phyloP scores from a whole-genome alignment of 92 coral and sea anemone genomes.

The Porites rus region DNA sequence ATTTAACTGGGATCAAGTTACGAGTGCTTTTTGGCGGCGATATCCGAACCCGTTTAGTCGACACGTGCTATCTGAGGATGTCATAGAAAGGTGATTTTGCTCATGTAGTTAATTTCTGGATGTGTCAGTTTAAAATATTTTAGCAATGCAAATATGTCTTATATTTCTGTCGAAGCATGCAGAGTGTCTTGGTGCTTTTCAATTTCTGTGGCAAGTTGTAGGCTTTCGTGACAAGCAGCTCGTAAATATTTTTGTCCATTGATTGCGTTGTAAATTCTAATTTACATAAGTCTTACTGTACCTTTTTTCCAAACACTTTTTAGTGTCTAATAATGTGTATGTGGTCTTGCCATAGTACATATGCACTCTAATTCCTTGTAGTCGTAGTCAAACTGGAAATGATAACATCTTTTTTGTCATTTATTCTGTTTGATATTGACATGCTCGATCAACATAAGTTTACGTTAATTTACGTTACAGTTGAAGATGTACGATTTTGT shows the following conservation, averaged over 20 bases:
- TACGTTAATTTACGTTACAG: not conserved
- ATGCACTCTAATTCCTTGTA: not conserved
- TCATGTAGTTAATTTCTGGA: not conserved
- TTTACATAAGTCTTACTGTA: not conserved
- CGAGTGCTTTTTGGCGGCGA: conserved; percentile 89
- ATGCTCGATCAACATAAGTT: not conserved
- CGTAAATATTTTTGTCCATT: not conserved
- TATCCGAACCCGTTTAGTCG: conserved; percentile 97
- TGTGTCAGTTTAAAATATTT: not conserved
- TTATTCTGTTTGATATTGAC: conserved; percentile 2
- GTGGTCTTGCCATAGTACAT: not conserved
- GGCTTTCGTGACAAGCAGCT: not conserved
- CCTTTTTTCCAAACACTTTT: not conserved
- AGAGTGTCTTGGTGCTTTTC: not conserved
- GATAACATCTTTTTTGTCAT: not conserved
- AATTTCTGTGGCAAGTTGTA: not conserved
- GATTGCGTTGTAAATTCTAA: conserved; percentile 22
- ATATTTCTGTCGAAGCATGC: not conserved
- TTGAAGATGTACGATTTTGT: not conserved
- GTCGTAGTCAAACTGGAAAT: not conserved
- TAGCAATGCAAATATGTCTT: not conserved
- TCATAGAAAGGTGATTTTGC: conserved; percentile 73
- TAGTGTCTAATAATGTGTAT: not conserved
- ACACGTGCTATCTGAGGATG: conserved; percentile 99
- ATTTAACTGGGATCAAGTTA: conserved; percentile 92